These are phyloP conservation scores for Diabrotica virgifera DNA, from an alignment of 1,140 invertebrate genomes.

Conservation along the genomic window DNA sequence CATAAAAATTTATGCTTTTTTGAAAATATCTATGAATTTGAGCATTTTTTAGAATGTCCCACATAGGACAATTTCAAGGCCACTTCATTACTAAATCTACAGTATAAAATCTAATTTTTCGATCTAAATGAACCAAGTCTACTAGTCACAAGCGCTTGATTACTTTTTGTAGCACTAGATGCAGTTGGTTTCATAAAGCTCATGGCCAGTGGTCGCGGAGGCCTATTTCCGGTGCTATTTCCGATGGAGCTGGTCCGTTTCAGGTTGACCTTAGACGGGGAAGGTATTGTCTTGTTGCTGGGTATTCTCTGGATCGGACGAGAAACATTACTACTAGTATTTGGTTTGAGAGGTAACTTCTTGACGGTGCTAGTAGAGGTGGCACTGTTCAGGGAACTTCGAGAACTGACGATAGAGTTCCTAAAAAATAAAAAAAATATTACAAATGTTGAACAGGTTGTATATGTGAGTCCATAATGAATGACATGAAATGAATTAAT, in stretches of 20 bases:
- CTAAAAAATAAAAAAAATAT: conserved; percentile 39
- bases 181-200: conserved; percentile 48
- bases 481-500: no score
- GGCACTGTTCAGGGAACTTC: conserved; percentile 78
- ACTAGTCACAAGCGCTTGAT: conserved; percentile 12
- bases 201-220: conserved; percentile 33
- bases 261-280: conserved; percentile 23
- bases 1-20: neutral
- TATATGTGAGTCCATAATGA: no score
- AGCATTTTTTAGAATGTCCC: neutral
- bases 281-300: conserved; percentile 26
- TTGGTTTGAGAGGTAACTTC: conserved; percentile 53
- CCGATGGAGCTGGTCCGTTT: conserved; percentile 25
- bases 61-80: neutral
- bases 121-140: conserved; percentile 23
- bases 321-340: conserved; percentile 32
- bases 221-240: conserved; percentile 22
- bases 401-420: conserved; percentile 74
- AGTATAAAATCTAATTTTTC: conserved; percentile 25
- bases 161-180: conserved; percentile 43
- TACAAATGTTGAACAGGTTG: no score
- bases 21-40: neutral
- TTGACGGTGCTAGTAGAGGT: conserved; percentile 77
- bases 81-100: neutral
- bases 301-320: conserved; percentile 39